Base-by-base conservation (phyloP, 2,888 invertebrate genomes). In the Eremobia ochroleuca region DNA sequence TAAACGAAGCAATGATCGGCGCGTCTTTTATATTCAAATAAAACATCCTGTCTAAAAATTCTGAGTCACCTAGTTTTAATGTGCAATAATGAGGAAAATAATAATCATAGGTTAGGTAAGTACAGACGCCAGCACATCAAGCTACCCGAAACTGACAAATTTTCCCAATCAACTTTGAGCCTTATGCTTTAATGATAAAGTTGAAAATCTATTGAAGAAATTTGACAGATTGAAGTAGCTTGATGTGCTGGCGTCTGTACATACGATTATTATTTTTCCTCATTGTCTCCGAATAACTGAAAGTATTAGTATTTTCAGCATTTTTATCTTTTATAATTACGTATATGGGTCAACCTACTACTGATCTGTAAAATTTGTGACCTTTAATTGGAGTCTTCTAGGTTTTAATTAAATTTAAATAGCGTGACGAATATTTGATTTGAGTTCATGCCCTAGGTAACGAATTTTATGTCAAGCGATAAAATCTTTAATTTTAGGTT, bases 341-440 rank as follows among this genome's bases (percentile, higher is more conserved):
- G 9, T 59, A 28, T 3, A 15, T 28, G 13, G 18, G 25, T 34
- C 9, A 69, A 52, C 18, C 21, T 52, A 25, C 18, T 25, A 61
- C 28, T 52, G 3, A 37, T 43, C 4, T 18, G 5, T 1, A 31
- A 62, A 64, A 15, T 37, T 37, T 25, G 4, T 49, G 43, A 49
- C 6, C 18, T 55, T 61, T 65, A 37, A 79, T 80, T 52, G 55
- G 21, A 37, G n/a, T 28, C 34, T 72, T 5, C 66, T 59, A 71
- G 37, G 43, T 77, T 68, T 77, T 70, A 74, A 76, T 76, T 68
- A 71, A 66, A 43, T 77, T 69, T 66, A 73, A 70, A 2, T 77
- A 62, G 43, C 69, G 81, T 82, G 73, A 70, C 78, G 46, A 82
- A 78, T 67, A 15, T 66, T 82, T 73, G 28, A 70, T 78, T 52